A percentile compares a stretch with the other conserved stretches of the same genome.
Conservation (phyloP, 2,797 vertebrate genomes). For the Anisognathus igniventris region DNA sequence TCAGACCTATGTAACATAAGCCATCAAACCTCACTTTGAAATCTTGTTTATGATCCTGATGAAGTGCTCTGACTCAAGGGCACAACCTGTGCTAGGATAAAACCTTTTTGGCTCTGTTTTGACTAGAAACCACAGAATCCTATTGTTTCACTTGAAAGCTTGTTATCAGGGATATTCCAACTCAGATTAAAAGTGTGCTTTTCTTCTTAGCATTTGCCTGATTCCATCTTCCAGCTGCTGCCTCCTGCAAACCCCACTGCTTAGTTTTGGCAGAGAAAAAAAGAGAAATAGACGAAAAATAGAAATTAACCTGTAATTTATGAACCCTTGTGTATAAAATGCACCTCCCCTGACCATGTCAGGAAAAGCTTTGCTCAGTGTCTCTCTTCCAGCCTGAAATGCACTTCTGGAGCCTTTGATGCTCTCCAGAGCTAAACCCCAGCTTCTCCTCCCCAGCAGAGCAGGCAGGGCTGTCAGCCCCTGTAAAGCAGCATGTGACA, state of each 20-base stretch:
- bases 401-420: fast-evolving
- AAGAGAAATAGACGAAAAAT: neutral
- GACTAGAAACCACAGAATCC: neutral
- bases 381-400: neutral
- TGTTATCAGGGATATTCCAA: neutral
- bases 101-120: neutral
- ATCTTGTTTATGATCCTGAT: neutral
- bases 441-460: neutral
- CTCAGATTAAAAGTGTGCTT: neutral
- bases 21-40: neutral
- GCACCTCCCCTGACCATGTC: neutral
- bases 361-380: neutral
- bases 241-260: neutral
- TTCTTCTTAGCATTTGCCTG: neutral
- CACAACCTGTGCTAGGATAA: neutral
- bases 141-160: neutral
- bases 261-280: neutral
- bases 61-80: neutral
- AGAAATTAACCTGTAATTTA: neutral
- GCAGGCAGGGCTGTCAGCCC: neutral
- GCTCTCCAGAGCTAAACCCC: neutral
- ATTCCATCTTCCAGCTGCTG: neutral
- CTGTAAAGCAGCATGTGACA: neutral
- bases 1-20: neutral
- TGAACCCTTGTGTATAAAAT: neutral